These are phyloP conservation scores for Xiphophorus hellerii DNA, from an alignment of 2,113 vertebrate genomes.

Conservation along the genomic window DNA sequence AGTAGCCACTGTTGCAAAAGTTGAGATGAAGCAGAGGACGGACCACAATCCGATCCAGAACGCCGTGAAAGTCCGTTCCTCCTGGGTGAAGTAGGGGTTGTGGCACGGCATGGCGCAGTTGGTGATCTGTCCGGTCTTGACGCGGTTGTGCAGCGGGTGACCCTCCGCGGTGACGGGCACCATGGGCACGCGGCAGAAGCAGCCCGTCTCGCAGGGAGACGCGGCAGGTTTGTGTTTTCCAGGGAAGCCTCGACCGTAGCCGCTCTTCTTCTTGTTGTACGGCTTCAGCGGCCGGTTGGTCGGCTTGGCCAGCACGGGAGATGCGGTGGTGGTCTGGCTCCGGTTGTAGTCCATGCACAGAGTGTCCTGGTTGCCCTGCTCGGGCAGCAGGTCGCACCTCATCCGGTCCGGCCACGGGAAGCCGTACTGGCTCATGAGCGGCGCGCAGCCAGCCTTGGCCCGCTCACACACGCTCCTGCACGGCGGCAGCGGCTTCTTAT, in stretches of 20 bases:
- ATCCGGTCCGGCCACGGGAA: conserved; percentile 97
- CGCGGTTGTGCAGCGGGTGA: conserved; percentile 87
- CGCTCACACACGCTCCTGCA: conserved; percentile 92
- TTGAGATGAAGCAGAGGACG: conserved; percentile 90
- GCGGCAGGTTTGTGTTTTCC: conserved; percentile 61
- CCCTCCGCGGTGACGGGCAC: conserved; percentile 83
- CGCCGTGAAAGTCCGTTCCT: conserved; percentile 89
- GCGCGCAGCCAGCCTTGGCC: conserved; percentile 91
- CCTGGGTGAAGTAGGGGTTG: conserved; percentile 88
- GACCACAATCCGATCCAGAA: conserved; percentile 96
- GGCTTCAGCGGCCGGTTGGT: conserved; percentile 71
- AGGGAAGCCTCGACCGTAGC: conserved; percentile 43
- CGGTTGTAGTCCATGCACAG: conserved; percentile 97
- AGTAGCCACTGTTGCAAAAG: conserved; percentile 89
- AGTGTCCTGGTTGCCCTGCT: conserved; percentile 87
- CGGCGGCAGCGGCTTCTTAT: conserved; percentile 94
- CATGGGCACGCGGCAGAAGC: conserved; percentile 90
- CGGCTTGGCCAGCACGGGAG: conserved; percentile 71
- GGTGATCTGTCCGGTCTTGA: conserved; percentile 86
- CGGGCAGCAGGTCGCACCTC: conserved; percentile 92
- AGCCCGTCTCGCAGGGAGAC: conserved; percentile 83
- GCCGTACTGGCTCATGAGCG: conserved; percentile 95
- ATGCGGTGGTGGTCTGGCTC: conserved; percentile 84
- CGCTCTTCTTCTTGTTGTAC: conserved; percentile 69
- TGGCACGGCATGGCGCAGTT: conserved; percentile 92